Evolutionary conservation across 2,113 vertebrate genomes (phyloP).

Genomic region (Heteronetta atricapilla): DNA sequence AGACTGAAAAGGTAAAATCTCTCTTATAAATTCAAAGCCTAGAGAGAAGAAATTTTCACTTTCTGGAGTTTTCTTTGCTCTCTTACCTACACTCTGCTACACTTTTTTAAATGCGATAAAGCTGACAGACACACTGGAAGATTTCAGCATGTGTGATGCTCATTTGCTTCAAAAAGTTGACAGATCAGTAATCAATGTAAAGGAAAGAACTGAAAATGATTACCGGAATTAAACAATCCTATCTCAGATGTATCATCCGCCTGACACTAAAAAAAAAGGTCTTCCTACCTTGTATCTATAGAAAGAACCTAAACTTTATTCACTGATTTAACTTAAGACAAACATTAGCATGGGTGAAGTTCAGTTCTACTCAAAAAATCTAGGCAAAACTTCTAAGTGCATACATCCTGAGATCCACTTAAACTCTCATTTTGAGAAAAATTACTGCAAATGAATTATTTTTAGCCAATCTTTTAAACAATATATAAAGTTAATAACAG

Average conservation of each 20-base stretch:
- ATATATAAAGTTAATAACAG: not conserved
- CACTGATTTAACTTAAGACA: not conserved
- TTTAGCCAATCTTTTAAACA: constrained; percentile 18
- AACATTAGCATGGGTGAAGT: not conserved
- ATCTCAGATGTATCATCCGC: not conserved
- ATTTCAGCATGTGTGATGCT: fast-evolving
- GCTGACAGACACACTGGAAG: not conserved
- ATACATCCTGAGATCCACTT: not conserved
- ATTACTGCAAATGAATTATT: constrained; percentile 13
- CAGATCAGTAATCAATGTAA: not conserved
- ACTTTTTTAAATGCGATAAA: not conserved
- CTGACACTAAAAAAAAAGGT: not conserved
- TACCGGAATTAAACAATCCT: not conserved
- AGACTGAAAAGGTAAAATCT: not conserved
- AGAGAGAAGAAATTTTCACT: not conserved
- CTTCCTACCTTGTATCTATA: not conserved
- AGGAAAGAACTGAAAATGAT: not conserved
- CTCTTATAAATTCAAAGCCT: fast-evolving
- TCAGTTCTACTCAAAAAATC: not conserved
- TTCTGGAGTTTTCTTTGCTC: not conserved
- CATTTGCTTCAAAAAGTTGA: not conserved
- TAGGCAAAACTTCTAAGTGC: not conserved
- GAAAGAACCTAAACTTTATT: not conserved
- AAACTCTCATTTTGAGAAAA: constrained; percentile 12
- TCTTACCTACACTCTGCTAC: not conserved